These are phyloP conservation scores for Macrosiphum euphorbiae DNA, from an alignment of 2,888 invertebrate species.

Conservation along the genomic window DNA sequence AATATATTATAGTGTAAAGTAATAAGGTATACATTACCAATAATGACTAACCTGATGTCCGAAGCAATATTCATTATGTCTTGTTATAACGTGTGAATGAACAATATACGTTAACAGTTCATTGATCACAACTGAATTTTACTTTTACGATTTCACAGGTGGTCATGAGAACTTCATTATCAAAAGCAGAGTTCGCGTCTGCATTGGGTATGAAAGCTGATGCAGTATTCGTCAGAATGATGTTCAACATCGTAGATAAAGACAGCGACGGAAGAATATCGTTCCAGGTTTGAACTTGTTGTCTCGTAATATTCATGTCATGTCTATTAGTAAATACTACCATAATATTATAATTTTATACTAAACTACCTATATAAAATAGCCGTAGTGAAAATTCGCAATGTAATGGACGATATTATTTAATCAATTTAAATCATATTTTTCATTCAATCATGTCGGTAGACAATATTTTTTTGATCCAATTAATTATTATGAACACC, in stretches of 20 bases:
- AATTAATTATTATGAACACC: background rate
- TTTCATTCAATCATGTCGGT: background rate
- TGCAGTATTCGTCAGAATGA: slow-evolving; percentile 94
- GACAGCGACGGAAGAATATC: slow-evolving; percentile 93
- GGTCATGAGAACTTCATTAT: slow-evolving; percentile 92
- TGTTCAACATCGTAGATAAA: slow-evolving; percentile 98
- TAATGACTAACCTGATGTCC: background rate
- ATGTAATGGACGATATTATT: background rate
- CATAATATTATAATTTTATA: background rate
- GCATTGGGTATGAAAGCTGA: slow-evolving; percentile 96
- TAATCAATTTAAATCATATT: background rate
- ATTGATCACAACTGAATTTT: background rate
- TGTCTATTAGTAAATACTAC: background rate
- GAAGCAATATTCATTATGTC: background rate
- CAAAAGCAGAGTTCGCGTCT: slow-evolving; percentile 93
- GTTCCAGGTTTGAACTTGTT: slow-evolving; percentile 79
- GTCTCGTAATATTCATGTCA: background rate
- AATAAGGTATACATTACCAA: background rate
- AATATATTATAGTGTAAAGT: background rate
- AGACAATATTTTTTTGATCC: background rate
- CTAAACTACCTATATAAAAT: background rate
- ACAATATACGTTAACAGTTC: background rate
- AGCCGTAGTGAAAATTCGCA: background rate
- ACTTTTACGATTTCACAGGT: slow-evolving; percentile 69
- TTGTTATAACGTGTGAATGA: background rate